A percentile compares a stretch with the other conserved stretches of the same genome.
These are phyloP conservation scores for Leucozona laternaria DNA, from an alignment of 2,888 invertebrate species.

Conservation along the genomic window DNA sequence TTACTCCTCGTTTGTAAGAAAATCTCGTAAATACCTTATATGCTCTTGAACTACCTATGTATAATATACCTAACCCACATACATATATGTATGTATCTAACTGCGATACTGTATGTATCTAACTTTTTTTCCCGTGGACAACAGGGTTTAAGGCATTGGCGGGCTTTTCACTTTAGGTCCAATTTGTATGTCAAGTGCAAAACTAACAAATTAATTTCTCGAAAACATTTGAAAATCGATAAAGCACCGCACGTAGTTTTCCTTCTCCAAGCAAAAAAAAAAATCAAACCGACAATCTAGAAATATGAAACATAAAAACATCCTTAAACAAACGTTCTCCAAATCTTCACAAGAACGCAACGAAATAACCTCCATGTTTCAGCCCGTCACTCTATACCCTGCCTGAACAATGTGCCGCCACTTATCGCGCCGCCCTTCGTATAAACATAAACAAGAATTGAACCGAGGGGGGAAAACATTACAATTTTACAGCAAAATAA, in stretches of 20 bases:
- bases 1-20: too few relatives aligned
- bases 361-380: background rate
- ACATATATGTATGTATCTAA: too few relatives aligned
- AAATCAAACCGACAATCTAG: background rate
- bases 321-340: background rate
- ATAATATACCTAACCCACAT: too few relatives aligned
- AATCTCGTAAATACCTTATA: too few relatives aligned
- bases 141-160: background rate
- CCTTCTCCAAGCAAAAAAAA: background rate
- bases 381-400: background rate
- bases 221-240: conserved; percentile 15
- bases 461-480: conserved; percentile 13
- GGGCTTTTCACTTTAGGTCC: background rate
- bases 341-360: conserved; percentile 1
- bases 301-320: conserved; percentile 1
- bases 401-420: background rate
- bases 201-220: conserved; percentile 21
- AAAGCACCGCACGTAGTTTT: background rate
- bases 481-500: background rate
- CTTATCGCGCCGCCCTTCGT: background rate
- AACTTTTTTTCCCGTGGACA: background rate
- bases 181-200: conserved; percentile 15
- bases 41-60: too few relatives aligned
- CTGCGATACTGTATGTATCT: too few relatives aligned
- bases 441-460: background rate